Conservation (phyloP, 2,797 vertebrate genomes). For the Xyrichtys novacula region DNA sequence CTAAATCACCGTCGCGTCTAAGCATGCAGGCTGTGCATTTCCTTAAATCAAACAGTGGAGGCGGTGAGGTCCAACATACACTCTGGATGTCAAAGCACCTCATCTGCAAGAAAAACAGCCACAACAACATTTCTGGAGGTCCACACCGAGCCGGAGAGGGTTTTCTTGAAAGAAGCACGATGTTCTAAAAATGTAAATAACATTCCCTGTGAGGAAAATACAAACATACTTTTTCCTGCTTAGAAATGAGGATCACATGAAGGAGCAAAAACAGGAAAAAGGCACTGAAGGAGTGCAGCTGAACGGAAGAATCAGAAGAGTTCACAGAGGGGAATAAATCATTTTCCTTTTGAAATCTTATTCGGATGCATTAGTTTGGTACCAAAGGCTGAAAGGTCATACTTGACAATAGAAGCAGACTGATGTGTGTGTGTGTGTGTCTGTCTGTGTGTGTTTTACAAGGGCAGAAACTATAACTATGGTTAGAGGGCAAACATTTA, state of each 20-base stretch:
- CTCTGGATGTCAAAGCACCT: constrained; percentile 18
- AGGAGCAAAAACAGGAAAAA: constrained; percentile 28
- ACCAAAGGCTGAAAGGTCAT: no score
- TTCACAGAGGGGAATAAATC: no score
- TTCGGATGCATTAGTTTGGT: no score
- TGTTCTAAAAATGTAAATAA: constrained; percentile 34
- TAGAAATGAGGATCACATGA: not conserved
- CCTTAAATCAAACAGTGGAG: constrained; percentile 59
- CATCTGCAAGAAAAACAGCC: not conserved
- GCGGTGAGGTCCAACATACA: constrained; percentile 42
- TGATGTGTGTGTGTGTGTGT: no score
- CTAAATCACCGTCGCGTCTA: constrained; percentile 37
- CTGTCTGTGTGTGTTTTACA: no score
- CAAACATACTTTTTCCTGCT: constrained; percentile 15
- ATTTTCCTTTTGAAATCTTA: no score
- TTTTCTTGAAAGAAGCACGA: not conserved
- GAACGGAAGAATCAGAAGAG: not conserved
- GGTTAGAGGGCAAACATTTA: no score
- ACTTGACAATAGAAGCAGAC: no score
- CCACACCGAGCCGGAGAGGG: not conserved
- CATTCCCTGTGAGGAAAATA: constrained; percentile 12
- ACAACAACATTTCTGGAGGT: not conserved
- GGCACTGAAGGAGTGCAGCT: not conserved
- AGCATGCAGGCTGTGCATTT: constrained; percentile 16
- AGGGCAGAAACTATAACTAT: no score